Base-by-base conservation (phyloP, 2,888 invertebrate genomes). In the Drosophila birchii region DNA sequence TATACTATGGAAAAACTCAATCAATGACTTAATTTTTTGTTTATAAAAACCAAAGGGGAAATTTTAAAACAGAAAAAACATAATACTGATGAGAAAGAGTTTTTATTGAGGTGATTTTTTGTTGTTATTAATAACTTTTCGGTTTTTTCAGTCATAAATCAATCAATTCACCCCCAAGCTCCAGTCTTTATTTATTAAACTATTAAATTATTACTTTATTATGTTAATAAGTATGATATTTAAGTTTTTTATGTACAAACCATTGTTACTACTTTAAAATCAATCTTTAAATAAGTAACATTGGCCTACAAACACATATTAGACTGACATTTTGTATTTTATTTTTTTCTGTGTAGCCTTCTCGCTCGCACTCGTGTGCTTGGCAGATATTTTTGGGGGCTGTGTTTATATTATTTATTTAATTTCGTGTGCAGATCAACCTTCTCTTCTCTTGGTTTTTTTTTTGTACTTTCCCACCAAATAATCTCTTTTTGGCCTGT, bases 401-500 rank as follows among this genome's bases (percentile, higher is more conserved):
- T 51, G 41, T 72, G 51, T 59, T 66, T 60, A 72, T 71, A 62
- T 39, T 74, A 73, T 73, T 74, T 73, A 74, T 73, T 73, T 74
- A 66, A 73, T 74, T 74, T 64, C 32, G 57, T 66, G 45, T 58
- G 74, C 56, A 64, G 23, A 43, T 56, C 62, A 43, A 36, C 38
- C 55, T 29, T 36, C 38, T 55, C 38, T 29, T 23, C 23, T 23
- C 23, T 23, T 23, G 0, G 5, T 0, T 5, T 14, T 5, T 32
- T 51, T 34, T 32, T 20, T 34, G 34, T 12, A 14, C 9, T 18
- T 32, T 12, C 12, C 44, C 36, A 20, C 43, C 38, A 59, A 76
- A 76, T 85, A 79, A 81, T 80, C 76, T 39, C 67, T 34, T 47
- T 47, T 64, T 39, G 62, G 23, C 66, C 66, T 78, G 77, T 80